Base-by-base conservation (phyloP, 2,888 invertebrate genomes). In the Phyllotreta striolata region DNA sequence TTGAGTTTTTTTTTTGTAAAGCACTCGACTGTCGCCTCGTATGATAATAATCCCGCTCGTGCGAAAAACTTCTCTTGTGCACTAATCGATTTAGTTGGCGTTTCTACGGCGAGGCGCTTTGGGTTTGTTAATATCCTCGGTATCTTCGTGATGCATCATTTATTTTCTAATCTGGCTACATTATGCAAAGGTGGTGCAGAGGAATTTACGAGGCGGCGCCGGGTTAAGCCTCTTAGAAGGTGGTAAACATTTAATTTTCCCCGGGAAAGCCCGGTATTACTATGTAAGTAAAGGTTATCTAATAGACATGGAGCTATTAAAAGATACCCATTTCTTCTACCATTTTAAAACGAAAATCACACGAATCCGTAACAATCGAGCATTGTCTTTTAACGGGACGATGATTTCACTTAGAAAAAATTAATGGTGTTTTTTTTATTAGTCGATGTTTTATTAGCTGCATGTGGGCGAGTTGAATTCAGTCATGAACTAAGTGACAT, bases 181-280 rank as follows among this genome's bases (percentile, higher is more conserved):
- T 52, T 59, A 59, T 59, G 59, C 59, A 59, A 35, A 13, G 59
- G 6, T 43, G 59, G 51, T 51, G 43, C 10, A 37, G 40, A 13
- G 51, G 59, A 41, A 51, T 59, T 59, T 59, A 51, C 41, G 14
- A 34, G 59, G 43, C 51, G 59, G 12, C 12, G 34, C 24, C 6
- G 12, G 13, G 37, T 24, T 59, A 51, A 59, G 43, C 51, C 51
- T 41, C 51, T 51, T 59, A 59, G 59, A 51, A 41, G 59, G 43
- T 43, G 51, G 59, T 41, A 59, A 59, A 59, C 59, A 59, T 59
- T 59, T 59, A 59, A 51, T 51, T 51, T 43, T 59, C 59, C 51
- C 35, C 43, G 24, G 37, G 35, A 43, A 59, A 59, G 49, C 59
- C 46, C 35, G 34, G 24, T 37, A 41, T 59, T 59, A 59, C 51